phyloP scores from a whole-genome alignment of 2,113 vertebrate species.

The Hyaena hyaena region DNA sequence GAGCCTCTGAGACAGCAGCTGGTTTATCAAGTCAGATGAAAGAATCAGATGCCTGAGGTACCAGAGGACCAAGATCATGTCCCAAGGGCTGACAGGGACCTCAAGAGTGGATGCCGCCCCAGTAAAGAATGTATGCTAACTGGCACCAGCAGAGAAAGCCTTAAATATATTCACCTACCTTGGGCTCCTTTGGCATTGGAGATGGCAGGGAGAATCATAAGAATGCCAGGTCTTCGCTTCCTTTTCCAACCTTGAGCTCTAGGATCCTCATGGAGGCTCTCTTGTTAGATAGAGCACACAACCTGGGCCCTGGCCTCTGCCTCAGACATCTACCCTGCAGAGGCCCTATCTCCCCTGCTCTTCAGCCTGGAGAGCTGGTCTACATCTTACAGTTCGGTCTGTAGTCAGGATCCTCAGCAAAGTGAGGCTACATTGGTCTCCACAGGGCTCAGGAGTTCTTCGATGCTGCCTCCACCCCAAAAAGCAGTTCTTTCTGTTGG shows the following conservation, averaged over 20 bases:
- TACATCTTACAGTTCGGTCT: rapidly evolving
- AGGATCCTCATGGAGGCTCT: neutral
- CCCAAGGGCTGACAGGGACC: neutral
- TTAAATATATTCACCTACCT: neutral
- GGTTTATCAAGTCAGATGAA: neutral
- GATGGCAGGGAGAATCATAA: neutral
- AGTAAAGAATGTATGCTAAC: neutral
- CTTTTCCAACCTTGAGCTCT: neutral
- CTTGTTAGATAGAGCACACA: conserved; percentile 84
- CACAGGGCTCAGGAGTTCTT: neutral
- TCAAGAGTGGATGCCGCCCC: neutral
- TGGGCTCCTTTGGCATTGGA: neutral
- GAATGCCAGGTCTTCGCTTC: neutral
- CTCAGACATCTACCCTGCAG: conserved; percentile 82
- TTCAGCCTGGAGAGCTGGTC: neutral
- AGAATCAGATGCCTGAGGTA: neutral
- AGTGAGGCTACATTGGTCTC: neutral
- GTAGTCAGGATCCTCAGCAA: neutral
- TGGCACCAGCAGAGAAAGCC: neutral
- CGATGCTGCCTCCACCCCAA: neutral
- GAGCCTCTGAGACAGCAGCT: neutral
- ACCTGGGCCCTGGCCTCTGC: conserved; percentile 82
- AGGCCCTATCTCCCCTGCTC: conserved; percentile 57
- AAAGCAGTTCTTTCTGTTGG: neutral
- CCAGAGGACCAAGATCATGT: neutral